Evolutionary conservation across 1,140 invertebrate species (phyloP), one percentile per base, ranked within the genome.

Genomic region (Musca domestica): DNA sequence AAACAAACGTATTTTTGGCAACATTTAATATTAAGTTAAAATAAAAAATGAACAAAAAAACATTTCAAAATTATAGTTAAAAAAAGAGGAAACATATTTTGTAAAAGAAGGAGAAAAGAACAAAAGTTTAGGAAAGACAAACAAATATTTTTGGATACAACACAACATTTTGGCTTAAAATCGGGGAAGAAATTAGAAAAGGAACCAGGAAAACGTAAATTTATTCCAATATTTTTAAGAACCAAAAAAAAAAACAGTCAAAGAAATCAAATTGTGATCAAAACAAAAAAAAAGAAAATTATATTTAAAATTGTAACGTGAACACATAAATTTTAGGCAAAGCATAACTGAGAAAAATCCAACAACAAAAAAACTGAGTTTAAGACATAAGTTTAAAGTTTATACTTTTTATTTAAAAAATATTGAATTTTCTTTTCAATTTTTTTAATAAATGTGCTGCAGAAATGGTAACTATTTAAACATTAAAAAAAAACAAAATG

Each of bases 81-180:
- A 61, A 65, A 65, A 23, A 47, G 64, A n/a, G n/a, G n/a, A 15
- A 49, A 51, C 20, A 20, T 3, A 51, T 4, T n/a, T 51, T 47
- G 46, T 47, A 64, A 64, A 49, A 14, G 22, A 27, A 41, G 7
- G 58, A 63, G 20, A 58, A 22, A 17, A 64, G 14, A 65, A 51
- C 14, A 22, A 46, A 48, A 61, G 19, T 46, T 47, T 14, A 65
- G 15, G 22, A 65, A 65, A 49, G 46, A 49, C 17, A 65, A 5
- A 49, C 41, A 65, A n/a, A n/a, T 65, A 65, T 65, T 65, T 65
- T 65, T 65, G 64, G 64, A 65, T 65, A 65, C 23, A 41, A 65
- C 23, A 65, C 48, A 65, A 65, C n/a, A 49, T 65, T 65, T 48
- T 49, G 46, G 48, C 48, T 23, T 49, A 34, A 65, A 65, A 23